These are phyloP conservation scores for Apotomis capreana DNA, from an alignment of 2,888 invertebrate species.

Conservation along the genomic window DNA sequence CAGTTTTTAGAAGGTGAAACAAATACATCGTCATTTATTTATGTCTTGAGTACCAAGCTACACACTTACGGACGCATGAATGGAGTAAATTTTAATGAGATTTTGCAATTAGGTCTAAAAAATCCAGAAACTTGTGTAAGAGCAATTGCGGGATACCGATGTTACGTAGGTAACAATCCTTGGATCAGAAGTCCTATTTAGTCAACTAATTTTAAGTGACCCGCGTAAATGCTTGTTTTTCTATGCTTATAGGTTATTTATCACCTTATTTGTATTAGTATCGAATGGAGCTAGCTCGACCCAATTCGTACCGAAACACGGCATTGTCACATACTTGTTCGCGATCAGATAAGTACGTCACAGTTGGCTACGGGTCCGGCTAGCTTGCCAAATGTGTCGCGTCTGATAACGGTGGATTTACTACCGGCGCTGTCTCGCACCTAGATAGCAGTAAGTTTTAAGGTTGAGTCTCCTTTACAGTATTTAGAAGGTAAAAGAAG, in stretches of 20 bases:
- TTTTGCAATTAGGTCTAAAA: too few species aligned
- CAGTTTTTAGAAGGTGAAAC: neutral
- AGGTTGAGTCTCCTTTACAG: conserved; percentile 20
- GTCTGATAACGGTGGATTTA: conserved; percentile 61
- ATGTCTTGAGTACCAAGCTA: neutral
- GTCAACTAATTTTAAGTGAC: too few species aligned
- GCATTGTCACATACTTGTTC: conserved; percentile 30
- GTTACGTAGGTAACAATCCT: too few species aligned
- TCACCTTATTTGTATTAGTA: neutral
- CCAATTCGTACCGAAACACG: conserved; percentile 12
- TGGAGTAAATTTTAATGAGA: too few species aligned
- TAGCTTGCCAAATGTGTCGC: conserved; percentile 79
- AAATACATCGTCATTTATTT: conserved; percentile 9
- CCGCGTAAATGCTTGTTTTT: too few species aligned
- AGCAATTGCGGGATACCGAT: too few species aligned
- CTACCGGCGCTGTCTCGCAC: conserved; percentile 45
- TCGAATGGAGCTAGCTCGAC: neutral
- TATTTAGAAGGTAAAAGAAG: too few species aligned
- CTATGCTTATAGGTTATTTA: too few species aligned
- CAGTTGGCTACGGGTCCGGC: conserved; percentile 71
- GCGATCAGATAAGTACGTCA: conserved; percentile 57
- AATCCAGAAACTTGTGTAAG: too few species aligned
- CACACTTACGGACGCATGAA: too few species aligned
- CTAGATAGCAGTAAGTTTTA: conserved; percentile 25
- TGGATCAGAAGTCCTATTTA: too few species aligned